A percentile compares a stretch with the other conserved stretches of the same genome.
phyloP scores from a whole-genome alignment of 2,888 invertebrate genomes.

The Steromphala cineraria region DNA sequence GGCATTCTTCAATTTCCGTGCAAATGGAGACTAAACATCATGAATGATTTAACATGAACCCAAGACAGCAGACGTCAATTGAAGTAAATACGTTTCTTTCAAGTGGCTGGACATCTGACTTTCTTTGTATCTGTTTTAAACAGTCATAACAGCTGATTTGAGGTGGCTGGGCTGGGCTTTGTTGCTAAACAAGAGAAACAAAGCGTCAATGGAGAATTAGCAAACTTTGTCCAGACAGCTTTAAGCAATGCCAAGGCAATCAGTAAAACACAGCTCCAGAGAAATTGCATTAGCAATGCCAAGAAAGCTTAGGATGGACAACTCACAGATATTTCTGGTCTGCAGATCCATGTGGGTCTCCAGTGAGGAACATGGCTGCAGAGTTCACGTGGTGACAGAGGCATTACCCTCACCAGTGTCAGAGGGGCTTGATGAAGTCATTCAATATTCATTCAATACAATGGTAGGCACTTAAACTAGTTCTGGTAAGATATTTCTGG shows the following conservation, averaged over 20 bases:
- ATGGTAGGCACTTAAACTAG: too few species aligned
- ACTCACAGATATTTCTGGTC: too few species aligned
- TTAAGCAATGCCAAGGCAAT: background rate
- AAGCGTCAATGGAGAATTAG: background rate
- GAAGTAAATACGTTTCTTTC: background rate
- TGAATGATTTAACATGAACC: background rate
- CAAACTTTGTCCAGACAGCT: background rate
- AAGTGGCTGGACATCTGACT: background rate
- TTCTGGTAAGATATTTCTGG: too few species aligned
- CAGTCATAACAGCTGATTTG: background rate
- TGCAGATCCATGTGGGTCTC: too few species aligned
- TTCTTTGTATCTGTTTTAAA: background rate
- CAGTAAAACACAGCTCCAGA: too few species aligned
- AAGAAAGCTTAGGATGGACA: too few species aligned
- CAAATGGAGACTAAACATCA: slow-evolving; percentile 8
- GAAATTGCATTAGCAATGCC: too few species aligned
- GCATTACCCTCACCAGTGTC: too few species aligned
- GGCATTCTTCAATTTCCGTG: background rate
- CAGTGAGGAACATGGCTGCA: too few species aligned
- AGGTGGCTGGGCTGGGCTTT: background rate
- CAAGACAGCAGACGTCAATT: background rate
- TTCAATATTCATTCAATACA: too few species aligned
- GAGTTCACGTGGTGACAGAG: too few species aligned
- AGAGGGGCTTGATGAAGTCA: too few species aligned
- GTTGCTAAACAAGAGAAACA: background rate